Conservation (phyloP, 2,113 vertebrate species). For the Bettongia penicillata region DNA sequence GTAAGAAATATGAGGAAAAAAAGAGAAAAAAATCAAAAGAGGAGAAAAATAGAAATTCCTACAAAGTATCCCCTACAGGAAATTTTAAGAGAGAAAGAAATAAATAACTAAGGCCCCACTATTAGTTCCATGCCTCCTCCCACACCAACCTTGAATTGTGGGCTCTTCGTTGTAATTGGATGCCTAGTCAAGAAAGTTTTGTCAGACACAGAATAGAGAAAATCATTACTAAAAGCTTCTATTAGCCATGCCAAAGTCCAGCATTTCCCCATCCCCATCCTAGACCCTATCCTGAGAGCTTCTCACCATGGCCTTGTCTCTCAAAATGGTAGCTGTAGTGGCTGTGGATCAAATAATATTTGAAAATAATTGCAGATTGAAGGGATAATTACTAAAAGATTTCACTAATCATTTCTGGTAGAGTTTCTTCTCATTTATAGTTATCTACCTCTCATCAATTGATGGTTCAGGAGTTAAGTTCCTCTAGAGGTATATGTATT, state of each 20-base stretch:
- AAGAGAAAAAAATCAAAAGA: neutral
- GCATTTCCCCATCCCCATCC: neutral
- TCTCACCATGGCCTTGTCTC: neutral
- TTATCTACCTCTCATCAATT: neutral
- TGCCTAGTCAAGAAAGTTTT: neutral
- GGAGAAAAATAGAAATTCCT: neutral
- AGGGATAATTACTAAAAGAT: neutral
- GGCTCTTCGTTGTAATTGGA: neutral
- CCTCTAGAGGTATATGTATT: too few species aligned
- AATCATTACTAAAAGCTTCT: neutral
- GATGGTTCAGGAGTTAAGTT: neutral
- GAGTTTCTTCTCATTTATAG: neutral
- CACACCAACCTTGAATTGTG: neutral
- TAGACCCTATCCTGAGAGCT: neutral
- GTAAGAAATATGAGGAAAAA: neutral
- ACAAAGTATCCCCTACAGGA: neutral
- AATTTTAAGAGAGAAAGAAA: neutral
- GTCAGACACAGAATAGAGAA: neutral
- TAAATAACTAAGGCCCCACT: neutral
- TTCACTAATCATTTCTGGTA: neutral
- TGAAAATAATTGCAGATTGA: neutral
- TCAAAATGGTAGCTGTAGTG: neutral
- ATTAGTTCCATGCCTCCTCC: neutral
- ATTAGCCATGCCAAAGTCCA: neutral
- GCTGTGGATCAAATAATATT: neutral